Evolutionary conservation across 2,113 vertebrate genomes (phyloP).

Genomic region (Toxotes jaculatrix): DNA sequence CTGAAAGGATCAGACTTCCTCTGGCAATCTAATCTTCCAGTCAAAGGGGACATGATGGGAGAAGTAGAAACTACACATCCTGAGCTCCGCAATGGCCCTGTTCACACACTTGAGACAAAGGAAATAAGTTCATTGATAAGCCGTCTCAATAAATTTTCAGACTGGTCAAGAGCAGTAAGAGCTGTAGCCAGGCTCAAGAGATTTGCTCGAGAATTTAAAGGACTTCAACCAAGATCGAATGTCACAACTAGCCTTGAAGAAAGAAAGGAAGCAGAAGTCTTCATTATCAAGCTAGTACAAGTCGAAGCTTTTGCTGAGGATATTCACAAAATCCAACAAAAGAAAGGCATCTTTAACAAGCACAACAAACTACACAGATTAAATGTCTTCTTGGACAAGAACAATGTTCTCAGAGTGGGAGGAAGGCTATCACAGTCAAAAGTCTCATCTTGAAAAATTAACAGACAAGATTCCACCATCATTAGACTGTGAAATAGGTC

Average conservation of each 20-base stretch:
- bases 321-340: neutral
- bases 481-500: neutral
- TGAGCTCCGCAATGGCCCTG: neutral
- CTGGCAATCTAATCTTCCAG: too few species aligned
- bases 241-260: too few species aligned
- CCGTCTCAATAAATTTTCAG: neutral
- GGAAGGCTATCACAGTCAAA: neutral
- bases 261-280: constrained; percentile 6
- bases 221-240: neutral
- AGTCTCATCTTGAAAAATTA: neutral
- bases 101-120: neutral
- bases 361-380: neutral
- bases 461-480: neutral
- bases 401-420: constrained; percentile 8
- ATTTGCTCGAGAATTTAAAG: too few species aligned
- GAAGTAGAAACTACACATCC: neutral
- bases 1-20: too few species aligned
- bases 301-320: too few species aligned
- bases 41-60: too few species aligned
- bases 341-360: neutral
- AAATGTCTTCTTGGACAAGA: neutral
- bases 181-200: too few species aligned
- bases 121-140: neutral
- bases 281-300: too few species aligned
- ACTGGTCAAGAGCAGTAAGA: too few species aligned